Conservation (phyloP, 2,888 invertebrate genomes). For the Chloroclystis v-ata region DNA sequence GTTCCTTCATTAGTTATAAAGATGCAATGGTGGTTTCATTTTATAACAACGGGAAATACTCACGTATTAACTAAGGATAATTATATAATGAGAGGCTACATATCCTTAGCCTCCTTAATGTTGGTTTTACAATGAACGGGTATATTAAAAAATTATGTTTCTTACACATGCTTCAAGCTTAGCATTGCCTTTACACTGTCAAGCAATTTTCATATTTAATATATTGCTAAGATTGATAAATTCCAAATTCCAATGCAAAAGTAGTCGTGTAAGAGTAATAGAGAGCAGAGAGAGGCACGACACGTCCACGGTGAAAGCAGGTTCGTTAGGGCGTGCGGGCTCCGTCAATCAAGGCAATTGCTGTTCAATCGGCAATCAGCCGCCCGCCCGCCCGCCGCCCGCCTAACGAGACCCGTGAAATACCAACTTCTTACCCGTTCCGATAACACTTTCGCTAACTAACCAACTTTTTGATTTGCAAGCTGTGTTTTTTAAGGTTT, state of each 20-base stretch:
- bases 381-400: conserved; percentile 41
- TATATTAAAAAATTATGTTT: no score
- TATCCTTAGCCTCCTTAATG: no score
- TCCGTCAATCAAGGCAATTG: conserved; percentile 74
- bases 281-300: conserved; percentile 22
- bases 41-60: no score
- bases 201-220: no score
- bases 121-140: no score
- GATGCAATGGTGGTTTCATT: no score
- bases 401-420: conserved; percentile 65
- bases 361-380: conserved; percentile 78
- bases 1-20: no score
- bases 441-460: conserved; percentile 48
- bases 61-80: no score
- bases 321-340: conserved; percentile 58
- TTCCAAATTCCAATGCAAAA: conserved; percentile 1
- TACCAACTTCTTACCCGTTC: conserved; percentile 64
- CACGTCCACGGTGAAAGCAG: conserved; percentile 70
- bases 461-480: conserved; percentile 42
- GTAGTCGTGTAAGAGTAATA: conserved; percentile 12
- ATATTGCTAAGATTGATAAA: no score
- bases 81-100: no score
- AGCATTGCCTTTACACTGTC: no score
- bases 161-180: no score
- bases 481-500: conserved; percentile 26